These are phyloP conservation scores for Eustalomyia histrio DNA, from an alignment of 2,888 invertebrate genomes.

Conservation along the genomic window DNA sequence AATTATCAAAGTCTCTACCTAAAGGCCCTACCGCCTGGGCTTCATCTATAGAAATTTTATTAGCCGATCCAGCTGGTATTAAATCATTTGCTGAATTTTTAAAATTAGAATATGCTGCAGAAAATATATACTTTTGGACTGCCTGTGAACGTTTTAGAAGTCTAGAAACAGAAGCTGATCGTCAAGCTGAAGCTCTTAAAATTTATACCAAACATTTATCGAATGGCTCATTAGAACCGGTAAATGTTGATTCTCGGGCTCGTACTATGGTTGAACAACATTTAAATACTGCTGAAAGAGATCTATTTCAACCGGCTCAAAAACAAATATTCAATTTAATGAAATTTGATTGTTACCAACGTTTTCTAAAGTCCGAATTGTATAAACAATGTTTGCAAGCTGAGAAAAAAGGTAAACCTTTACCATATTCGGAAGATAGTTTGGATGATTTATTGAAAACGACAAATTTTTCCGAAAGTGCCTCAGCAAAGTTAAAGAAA, in stretches of 20 bases:
- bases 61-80: conserved; percentile 93
- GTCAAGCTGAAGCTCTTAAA: conserved; percentile 85
- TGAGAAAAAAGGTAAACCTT: conserved; percentile 82
- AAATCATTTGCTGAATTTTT: conserved; percentile 96
- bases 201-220: conserved; percentile 94
- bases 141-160: conserved; percentile 93
- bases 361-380: conserved; percentile 90
- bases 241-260: conserved; percentile 97
- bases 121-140: conserved; percentile 98
- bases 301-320: conserved; percentile 90
- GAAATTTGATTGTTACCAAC: conserved; percentile 99
- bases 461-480: conserved; percentile 67
- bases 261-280: conserved; percentile 85
- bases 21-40: conserved; percentile 89
- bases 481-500: conserved; percentile 83
- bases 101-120: conserved; percentile 98
- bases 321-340: conserved; percentile 98
- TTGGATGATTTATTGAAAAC: conserved; percentile 78
- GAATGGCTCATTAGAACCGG: conserved; percentile 92
- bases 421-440: conserved; percentile 81
- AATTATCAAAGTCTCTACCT: conserved; percentile 40
- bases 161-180: conserved; percentile 81
- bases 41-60: conserved; percentile 92
- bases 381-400: conserved; percentile 91
- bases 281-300: conserved; percentile 82